These are phyloP conservation scores for Platanista minor DNA, from an alignment of 2,113 vertebrate genomes.

Conservation along the genomic window DNA sequence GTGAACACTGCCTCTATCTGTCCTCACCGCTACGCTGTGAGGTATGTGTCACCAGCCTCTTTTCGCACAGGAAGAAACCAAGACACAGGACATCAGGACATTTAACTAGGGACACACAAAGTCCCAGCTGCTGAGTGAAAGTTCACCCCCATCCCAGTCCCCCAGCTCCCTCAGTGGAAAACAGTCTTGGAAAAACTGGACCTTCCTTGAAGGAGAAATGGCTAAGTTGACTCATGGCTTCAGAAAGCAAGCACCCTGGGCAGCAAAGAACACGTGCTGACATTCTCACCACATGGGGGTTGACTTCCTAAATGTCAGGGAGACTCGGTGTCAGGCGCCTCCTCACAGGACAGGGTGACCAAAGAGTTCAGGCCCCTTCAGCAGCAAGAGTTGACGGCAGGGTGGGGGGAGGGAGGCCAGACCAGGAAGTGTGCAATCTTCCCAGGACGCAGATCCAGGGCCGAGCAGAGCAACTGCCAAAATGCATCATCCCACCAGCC, in stretches of 20 bases:
- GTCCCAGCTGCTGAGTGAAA: neutral
- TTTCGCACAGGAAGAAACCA: neutral
- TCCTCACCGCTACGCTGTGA: neutral
- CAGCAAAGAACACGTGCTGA: rapidly evolving
- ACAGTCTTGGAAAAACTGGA: neutral
- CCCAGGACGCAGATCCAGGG: constrained; percentile 38
- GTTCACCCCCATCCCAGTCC: neutral
- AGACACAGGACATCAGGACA: neutral
- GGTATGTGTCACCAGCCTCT: neutral
- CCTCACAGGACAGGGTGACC: neutral
- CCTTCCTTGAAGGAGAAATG: neutral
- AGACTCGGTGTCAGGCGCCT: neutral
- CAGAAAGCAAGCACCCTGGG: neutral
- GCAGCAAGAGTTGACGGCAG: neutral
- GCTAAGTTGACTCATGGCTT: neutral
- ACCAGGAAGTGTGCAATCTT: neutral
- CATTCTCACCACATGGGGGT: neutral
- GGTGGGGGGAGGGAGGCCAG: neutral
- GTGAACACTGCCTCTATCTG: neutral
- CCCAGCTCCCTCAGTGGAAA: neutral
- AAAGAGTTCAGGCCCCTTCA: neutral
- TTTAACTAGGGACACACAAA: too few relatives aligned
- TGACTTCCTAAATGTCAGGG: neutral
- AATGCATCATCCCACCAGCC: neutral
- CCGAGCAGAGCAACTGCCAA: neutral